These are phyloP conservation scores for Bombus ignitus DNA, from an alignment of 1,140 invertebrate genomes.

Conservation along the genomic window DNA sequence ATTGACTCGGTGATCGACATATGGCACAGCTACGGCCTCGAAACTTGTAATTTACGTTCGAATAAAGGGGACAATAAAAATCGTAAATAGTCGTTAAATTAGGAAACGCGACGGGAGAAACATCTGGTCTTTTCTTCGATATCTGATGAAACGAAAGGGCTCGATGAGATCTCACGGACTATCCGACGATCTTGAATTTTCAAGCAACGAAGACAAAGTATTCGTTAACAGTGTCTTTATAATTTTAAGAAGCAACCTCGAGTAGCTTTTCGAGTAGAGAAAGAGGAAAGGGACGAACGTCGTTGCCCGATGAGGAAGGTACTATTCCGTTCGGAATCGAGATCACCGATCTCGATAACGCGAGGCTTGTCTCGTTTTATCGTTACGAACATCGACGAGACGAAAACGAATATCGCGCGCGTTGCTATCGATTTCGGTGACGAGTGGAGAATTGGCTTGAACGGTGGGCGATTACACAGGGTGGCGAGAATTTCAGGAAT, in stretches of 20 bases:
- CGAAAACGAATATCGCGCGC: too few species aligned
- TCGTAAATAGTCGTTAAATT: background rate
- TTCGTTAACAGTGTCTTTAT: background rate
- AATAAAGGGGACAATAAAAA: background rate
- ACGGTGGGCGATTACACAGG: too few species aligned
- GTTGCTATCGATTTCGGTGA: background rate
- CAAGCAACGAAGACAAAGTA: background rate
- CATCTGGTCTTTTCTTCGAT: background rate
- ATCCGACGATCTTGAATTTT: slow-evolving; percentile 34
- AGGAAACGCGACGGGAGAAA: background rate
- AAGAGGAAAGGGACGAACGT: background rate
- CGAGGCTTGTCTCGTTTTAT: too few species aligned
- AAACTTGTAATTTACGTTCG: background rate
- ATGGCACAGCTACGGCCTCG: too few species aligned
- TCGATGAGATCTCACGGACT: background rate
- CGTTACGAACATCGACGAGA: too few species aligned
- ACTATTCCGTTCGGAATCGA: background rate
- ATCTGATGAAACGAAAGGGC: background rate
- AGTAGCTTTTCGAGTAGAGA: background rate
- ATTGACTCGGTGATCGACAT: too few species aligned
- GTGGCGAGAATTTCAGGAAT: slow-evolving; percentile 24
- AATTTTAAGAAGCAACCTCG: background rate
- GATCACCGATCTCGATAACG: slow-evolving; percentile 14
- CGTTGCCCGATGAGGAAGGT: too few species aligned
- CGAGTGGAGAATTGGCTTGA: too few species aligned